Evolutionary conservation across 2,797 vertebrate species (phyloP).

Genomic region (Salarias fasciatus): DNA sequence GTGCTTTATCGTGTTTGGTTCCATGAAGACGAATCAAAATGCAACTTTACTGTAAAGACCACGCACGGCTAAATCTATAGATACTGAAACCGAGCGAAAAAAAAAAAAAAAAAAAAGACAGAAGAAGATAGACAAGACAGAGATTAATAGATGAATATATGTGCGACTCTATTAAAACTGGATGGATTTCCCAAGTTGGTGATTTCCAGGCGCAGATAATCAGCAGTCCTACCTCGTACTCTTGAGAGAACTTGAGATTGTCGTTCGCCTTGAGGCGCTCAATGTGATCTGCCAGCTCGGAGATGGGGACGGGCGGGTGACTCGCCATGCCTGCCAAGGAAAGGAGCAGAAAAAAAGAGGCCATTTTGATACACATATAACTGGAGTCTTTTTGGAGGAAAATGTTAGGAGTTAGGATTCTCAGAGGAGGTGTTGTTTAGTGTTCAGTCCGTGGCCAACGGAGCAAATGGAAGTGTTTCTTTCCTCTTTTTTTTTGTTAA

Average conservation of each 20-base stretch:
- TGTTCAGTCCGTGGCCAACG: constrained; percentile 58
- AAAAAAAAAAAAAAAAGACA: constrained; percentile 2
- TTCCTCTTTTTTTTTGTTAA: constrained; percentile 52
- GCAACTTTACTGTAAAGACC: constrained; percentile 9
- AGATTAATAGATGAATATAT: constrained; percentile 22
- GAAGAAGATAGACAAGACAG: constrained; percentile 20
- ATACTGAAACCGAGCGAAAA: constrained; percentile 1
- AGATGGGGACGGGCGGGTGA: constrained; percentile 94
- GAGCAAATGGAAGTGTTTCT: constrained; percentile 67
- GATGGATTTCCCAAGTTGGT: constrained; percentile 45
- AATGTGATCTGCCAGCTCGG: constrained; percentile 95
- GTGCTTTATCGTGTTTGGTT: constrained; percentile 49
- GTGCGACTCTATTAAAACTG: constrained; percentile 25
- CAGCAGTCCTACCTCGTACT: constrained; percentile 93
- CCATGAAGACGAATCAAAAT: constrained; percentile 40
- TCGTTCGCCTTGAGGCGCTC: constrained; percentile 99
- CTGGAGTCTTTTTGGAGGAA: constrained; percentile 40
- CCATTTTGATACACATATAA: constrained; percentile 47
- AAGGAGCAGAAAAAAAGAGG: constrained; percentile 53
- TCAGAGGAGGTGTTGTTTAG: constrained; percentile 71
- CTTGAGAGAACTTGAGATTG: constrained; percentile 98
- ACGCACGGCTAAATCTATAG: constrained; percentile 8
- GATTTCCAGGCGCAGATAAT: constrained; percentile 59
- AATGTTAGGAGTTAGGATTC: constrained; percentile 65
- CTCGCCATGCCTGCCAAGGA: constrained; percentile 93